Percentiles rank a stretch among this genome's conserved stretches.
Evolutionary conservation across 1,140 invertebrate species (phyloP).

Genomic region (Lasioglossum baleicum): DNA sequence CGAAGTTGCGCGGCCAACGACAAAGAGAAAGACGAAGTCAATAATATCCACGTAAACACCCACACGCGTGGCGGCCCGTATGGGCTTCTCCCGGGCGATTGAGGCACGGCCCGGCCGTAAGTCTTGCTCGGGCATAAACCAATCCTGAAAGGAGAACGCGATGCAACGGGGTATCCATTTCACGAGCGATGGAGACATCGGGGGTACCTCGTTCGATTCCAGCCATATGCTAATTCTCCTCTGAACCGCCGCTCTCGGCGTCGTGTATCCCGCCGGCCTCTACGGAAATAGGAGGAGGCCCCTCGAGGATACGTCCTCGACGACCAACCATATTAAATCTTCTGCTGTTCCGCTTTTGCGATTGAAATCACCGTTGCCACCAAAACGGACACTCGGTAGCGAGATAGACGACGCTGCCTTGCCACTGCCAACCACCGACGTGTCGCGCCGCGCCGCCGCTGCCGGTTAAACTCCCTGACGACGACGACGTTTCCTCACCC

Average conservation of each 20-base stretch:
- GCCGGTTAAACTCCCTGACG: no score
- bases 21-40: constrained; percentile 55
- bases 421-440: no score
- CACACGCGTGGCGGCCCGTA: constrained; percentile 62
- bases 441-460: no score
- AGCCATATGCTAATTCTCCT: constrained; percentile 73
- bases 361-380: background rate
- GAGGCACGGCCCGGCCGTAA: constrained; percentile 66
- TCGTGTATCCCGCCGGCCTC: constrained; percentile 33
- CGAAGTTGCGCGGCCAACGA: background rate
- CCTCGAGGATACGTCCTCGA: constrained; percentile 42
- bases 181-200: constrained; percentile 77
- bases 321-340: constrained; percentile 45
- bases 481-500: no score
- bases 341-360: constrained; percentile 28
- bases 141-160: constrained; percentile 74
- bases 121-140: constrained; percentile 73
- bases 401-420: background rate
- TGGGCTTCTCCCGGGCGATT: constrained; percentile 57
- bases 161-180: constrained; percentile 74
- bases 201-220: constrained; percentile 68
- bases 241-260: constrained; percentile 46
- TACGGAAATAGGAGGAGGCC: constrained; percentile 57
- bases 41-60: constrained; percentile 74
- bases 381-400: background rate